Evolutionary conservation across 2,797 vertebrate genomes (phyloP), one percentile per base, ranked within the genome.

Genomic region (Pangasius krempfi): DNA sequence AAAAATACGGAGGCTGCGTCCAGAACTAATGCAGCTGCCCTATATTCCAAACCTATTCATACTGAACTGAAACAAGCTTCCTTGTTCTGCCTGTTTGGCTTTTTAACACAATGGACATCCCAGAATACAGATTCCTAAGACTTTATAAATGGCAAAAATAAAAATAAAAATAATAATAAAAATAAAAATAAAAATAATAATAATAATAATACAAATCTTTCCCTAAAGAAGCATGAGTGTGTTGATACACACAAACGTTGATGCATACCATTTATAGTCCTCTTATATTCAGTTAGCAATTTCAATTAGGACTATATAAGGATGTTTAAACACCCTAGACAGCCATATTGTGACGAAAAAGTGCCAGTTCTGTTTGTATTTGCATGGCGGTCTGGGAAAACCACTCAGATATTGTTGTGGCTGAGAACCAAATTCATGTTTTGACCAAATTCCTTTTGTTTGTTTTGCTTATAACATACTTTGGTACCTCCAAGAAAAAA

Each of bases 21-120:
- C 33, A 80, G 75, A 84, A 64, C 86, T 33, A 88, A 83, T 47
- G 52, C 86, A 90, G 87, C 91, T 88, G 87, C 88, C 76, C 30
- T 87, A 85, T 83, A 33, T 72, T 88, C 79, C 54, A 56, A 37
- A 20, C 87, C 86, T 78, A 40, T 70, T 88, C 78, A 62, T 40
- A 40, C 58, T 25, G 33, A 62, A 80, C 52, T 37, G 8, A 56
- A 80, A 79, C 54, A 40, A 4, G 40, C n/a, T 44, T 25, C 64
- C 12, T 44, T 64, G n/a, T 40, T 13, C 10, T 22, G n/a, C 44
- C 80, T n/a, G 79, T 60, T 60, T 58, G 78, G 16, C 79, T 12
- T 80, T 54, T 54, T 30, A 78, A 78, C 47, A 52, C 75, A n/a
- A 30, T 16, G 20, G 27, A 78, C 25, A 27, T 75, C 73, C 40